Conservation (phyloP, 1,140 invertebrate species). For the Halyomorpha halys region DNA sequence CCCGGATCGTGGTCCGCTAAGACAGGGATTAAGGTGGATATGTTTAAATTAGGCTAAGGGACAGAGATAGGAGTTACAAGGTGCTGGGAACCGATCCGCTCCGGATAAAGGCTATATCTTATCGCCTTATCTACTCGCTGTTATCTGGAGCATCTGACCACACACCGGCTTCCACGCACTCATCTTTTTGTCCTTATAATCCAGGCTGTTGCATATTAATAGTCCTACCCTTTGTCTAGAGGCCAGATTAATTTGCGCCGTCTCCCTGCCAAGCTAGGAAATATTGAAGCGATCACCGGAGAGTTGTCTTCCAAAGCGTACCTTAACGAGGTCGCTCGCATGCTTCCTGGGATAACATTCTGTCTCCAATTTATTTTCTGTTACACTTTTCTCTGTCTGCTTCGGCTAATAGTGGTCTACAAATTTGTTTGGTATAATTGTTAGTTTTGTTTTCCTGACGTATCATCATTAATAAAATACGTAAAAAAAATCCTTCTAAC, state of each 20-base stretch:
- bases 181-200: neutral
- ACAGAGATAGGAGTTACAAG: neutral
- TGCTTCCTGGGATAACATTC: no score
- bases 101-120: neutral
- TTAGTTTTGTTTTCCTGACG: no score
- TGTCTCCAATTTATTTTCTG: no score
- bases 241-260: slow-evolving; percentile 3
- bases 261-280: neutral
- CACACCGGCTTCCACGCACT: slow-evolving; percentile 3
- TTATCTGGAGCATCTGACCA: slow-evolving; percentile 1
- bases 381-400: no score
- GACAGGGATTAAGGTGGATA: slow-evolving; percentile 1
- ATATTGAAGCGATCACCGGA: neutral
- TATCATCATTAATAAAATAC: no score
- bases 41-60: neutral
- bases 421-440: no score
- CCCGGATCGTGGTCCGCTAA: no score
- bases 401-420: no score
- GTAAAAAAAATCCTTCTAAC: no score
- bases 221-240: slow-evolving; percentile 6
- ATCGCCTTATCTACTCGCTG: neutral
- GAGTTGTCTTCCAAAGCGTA: no score
- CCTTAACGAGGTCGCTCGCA: no score
- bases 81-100: neutral
- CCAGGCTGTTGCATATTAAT: slow-evolving; percentile 7